Base-by-base conservation (phyloP, 2,113 vertebrate species). In the Oplegnathus fasciatus region DNA sequence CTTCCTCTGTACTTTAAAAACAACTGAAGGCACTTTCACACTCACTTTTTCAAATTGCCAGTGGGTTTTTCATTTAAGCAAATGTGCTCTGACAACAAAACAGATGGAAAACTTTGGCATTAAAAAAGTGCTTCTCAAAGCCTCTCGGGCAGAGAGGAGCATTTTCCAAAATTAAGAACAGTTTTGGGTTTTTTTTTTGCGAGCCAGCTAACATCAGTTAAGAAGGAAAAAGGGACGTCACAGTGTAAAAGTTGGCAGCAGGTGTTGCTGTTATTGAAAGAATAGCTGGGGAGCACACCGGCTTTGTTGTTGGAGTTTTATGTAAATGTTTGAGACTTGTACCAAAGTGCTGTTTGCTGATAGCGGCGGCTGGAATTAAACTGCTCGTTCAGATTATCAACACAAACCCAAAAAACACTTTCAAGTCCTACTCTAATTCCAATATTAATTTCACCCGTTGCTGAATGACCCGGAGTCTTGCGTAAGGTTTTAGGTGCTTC, bases 201-300 rank as follows among this genome's bases (percentile, higher is more conserved):
- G 1, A 64, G 32, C 55, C 57, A 54, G 13, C 70, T 40, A 40
- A 50, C 48, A 70, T 70, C 42, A 50, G 67, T 69, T 64, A 46
- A 67, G 40, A 58, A 69, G 6, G 20, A n/a, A 46, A 68, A 34
- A n/a, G 28, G 3, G 70, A 20, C 1, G 6, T n/a, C 5, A 11
- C 18, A 46, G 69, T 61, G 13, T 28, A 61, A 61, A 62, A 64
- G 37, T 0, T 75, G 57, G 78, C 86, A 85, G 78, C 72, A 84
- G 42, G 67, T 77, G 78, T 77, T 57, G 46, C 64, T 74, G 18
- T 66, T 57, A 65, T 37, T 30, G 34, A 26, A 66, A 28, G 30
- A 72, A 30, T 6, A 37, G 66, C 55, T 5, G 48, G 18, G 15
- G 44, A 54, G 24, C 42, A n/a, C 64, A 32, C 11, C 18, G 54